These are phyloP conservation scores for Eupithecia abbreviata DNA, from an alignment of 2,888 invertebrate genomes.

Conservation along the genomic window DNA sequence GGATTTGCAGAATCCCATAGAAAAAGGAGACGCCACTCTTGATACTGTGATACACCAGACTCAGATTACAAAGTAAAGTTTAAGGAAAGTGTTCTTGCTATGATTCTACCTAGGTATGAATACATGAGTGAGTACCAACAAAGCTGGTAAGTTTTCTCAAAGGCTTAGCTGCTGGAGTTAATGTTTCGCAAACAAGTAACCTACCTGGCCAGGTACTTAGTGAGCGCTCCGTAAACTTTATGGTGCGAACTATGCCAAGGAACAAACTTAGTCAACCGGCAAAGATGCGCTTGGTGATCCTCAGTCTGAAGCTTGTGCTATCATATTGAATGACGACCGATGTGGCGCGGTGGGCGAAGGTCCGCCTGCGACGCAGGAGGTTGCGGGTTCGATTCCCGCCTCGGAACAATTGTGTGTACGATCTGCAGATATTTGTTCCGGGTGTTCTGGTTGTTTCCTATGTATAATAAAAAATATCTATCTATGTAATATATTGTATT, in stretches of 20 bases:
- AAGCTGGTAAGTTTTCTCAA: background rate
- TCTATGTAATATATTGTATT: too few relatives aligned
- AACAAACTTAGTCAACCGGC: conserved; percentile 1
- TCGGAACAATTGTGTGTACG: too few relatives aligned
- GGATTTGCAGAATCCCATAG: too few relatives aligned
- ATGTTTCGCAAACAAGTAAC: conserved; percentile 11
- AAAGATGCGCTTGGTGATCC: background rate
- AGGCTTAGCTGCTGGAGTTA: conserved; percentile 14
- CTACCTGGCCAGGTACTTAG: background rate
- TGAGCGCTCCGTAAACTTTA: background rate
- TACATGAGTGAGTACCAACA: background rate
- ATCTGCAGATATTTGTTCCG: too few relatives aligned
- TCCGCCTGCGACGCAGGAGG: too few relatives aligned
- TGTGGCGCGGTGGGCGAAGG: too few relatives aligned
- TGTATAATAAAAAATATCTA: too few relatives aligned
- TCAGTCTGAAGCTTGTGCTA: background rate
- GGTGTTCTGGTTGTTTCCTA: too few relatives aligned
- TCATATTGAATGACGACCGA: too few relatives aligned
- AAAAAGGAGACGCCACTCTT: too few relatives aligned
- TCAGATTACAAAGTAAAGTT: background rate
- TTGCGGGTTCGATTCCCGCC: too few relatives aligned
- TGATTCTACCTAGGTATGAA: background rate
- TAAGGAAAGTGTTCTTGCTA: background rate
- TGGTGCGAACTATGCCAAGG: background rate
- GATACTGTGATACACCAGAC: too few relatives aligned